Evolutionary conservation across 2,888 invertebrate genomes (phyloP), one percentile per base, ranked within the genome.

Genomic region (Hydrotaea diabolus): DNA sequence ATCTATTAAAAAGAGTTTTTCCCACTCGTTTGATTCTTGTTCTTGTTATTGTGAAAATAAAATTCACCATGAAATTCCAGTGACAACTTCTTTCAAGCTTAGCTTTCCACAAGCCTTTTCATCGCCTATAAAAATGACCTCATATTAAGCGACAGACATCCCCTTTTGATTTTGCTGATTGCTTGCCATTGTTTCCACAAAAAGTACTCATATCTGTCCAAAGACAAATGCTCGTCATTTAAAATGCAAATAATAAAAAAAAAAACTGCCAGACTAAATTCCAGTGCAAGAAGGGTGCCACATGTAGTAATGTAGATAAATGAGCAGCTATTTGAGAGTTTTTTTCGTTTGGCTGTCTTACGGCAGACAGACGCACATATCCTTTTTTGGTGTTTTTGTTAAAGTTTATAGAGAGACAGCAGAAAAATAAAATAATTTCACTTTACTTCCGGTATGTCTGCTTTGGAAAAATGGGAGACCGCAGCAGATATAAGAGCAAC

Each of bases 391-490:
- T 15, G 39, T 39, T 49, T 49, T 49, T 49, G n/a, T n/a, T 49
- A 1, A 13, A 49, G 4, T 39, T 39, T 9, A 39, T 1, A n/a
- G 31, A n/a, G 49, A 49, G n/a, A 49, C 1, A 49, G n/a, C 8
- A 2, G 15, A 59, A 43, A 13, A 31, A 13, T 46, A 77, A 72
- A 81, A 85, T 79, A 82, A 84, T 82, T 74, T 62, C 69, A 77
- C 73, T 85, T 85, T 82, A 77, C 79, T 85, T 82, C 82, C 85
- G 85, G 82, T 85, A 72, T 77, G 79, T 82, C 82, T 82, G 85
- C 66, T 78, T 17, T 72, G 76, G 57, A 81, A 80, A n/a, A 81
- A 78, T 84, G 72, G 26, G 13, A 9, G 19, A 23, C 15, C 11
- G n/a, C 26, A 62, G 11, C 53, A 15, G 13, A 69, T 53, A 81